Evolutionary conservation across 1,140 invertebrate species (phyloP), one percentile per base, ranked within the genome.

Genomic region (Scaptodrosophila lebanonensis): DNA sequence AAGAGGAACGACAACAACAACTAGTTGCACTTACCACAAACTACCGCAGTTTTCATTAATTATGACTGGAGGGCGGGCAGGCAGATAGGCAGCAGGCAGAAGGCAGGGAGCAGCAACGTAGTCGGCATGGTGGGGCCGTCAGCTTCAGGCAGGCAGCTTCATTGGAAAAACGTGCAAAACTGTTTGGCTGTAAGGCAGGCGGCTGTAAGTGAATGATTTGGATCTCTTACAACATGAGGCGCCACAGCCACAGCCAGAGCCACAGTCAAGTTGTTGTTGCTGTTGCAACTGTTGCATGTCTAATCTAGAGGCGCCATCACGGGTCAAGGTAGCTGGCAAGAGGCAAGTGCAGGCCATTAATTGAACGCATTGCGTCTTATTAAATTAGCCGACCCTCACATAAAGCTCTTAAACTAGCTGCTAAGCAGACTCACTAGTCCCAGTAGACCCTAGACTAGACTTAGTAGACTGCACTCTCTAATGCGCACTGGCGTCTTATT

Each of bases 101-200:
- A n/a, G n/a, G n/a, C n/a, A n/a, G n/a, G n/a, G n/a, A n/a, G n/a
- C n/a, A n/a, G n/a, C n/a, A n/a, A n/a, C n/a, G n/a, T n/a, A n/a
- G n/a, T n/a, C n/a, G n/a, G n/a, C n/a, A n/a, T n/a, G n/a, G n/a
- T n/a, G 59, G 44, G 54, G 56, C 54, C 58, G 20, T 48, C 43
- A 20, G 35, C 13, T 65, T 45, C 33, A n/a, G n/a, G 22, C 3
- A 8, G 8, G 64, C 67, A 43, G 69, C 66, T 82, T 82, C 75
- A 70, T 75, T 82, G 75, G 69, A 82, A 82, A 82, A 82, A 82
- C 75, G 75, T 82, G 75, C 75, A 82, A 75, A 75, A 67, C 61
- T 70, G 59, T 83, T 83, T 40, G 40, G 61, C 61, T 48, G 11
- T 36, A 27, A 61, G 75, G 54, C 25, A 66, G 56, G 50, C 60